Conservation (phyloP, 2,797 vertebrate species). For the Crocidura indochinensis region DNA sequence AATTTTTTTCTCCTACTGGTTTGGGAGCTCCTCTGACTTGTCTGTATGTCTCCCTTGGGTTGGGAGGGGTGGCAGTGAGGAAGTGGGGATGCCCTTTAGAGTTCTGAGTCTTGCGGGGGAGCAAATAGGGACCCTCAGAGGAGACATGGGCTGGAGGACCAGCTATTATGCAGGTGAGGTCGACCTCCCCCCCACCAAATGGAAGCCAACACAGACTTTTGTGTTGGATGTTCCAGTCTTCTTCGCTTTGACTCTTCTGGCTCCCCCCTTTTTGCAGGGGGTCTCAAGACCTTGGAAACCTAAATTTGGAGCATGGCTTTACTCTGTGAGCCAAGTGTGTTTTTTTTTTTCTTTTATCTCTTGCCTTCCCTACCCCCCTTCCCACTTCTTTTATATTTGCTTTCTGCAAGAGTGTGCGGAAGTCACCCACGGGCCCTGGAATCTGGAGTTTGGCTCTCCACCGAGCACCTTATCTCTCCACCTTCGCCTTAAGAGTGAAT, state of each 20-base stretch:
- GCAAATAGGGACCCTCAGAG: not conserved
- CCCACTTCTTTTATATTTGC: slow-evolving; percentile 55
- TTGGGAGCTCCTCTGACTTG: slow-evolving; percentile 75
- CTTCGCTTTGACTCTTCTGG: slow-evolving; percentile 29
- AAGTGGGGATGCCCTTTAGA: slow-evolving; percentile 62
- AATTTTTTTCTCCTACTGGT: slow-evolving; percentile 63
- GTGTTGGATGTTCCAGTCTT: slow-evolving; percentile 39
- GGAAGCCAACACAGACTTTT: slow-evolving; percentile 22
- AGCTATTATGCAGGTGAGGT: not conserved
- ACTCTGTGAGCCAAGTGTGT: slow-evolving; percentile 74
- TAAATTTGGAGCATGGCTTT: slow-evolving; percentile 62
- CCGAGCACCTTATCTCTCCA: slow-evolving; percentile 83
- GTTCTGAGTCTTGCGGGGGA: slow-evolving; percentile 63
- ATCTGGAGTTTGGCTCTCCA: slow-evolving; percentile 81
- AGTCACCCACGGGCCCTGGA: slow-evolving; percentile 68
- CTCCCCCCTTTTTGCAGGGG: slow-evolving; percentile 76
- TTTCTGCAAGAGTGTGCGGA: slow-evolving; percentile 68
- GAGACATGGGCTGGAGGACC: not conserved
- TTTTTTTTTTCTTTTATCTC: not conserved
- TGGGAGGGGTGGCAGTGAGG: slow-evolving; percentile 65
- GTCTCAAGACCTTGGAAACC: slow-evolving; percentile 72
- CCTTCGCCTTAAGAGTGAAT: slow-evolving; percentile 84
- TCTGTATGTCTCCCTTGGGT: slow-evolving; percentile 63
- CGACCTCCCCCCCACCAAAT: not conserved
- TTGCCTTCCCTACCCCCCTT: slow-evolving; percentile 52